phyloP scores from a whole-genome alignment of 1,140 invertebrate species.

The Anastrepha ludens region DNA sequence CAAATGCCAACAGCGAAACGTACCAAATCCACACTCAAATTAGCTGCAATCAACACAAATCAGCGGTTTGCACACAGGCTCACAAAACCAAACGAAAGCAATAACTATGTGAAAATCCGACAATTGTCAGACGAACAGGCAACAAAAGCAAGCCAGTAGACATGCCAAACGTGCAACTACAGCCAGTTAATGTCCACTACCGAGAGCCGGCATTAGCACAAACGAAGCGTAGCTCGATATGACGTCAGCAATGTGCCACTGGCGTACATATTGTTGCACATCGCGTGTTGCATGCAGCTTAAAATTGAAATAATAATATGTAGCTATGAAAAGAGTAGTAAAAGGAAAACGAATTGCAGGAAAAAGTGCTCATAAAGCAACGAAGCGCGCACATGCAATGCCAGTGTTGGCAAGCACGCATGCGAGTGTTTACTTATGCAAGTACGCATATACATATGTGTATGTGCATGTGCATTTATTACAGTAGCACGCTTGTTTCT shows the following conservation, averaged over 20 bases:
- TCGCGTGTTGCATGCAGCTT: slow-evolving; percentile 36
- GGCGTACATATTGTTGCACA: slow-evolving; percentile 11
- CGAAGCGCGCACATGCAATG: slow-evolving; percentile 12
- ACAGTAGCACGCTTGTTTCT: slow-evolving; percentile 37
- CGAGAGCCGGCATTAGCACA: neutral
- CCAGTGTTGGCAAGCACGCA: neutral
- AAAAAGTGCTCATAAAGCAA: slow-evolving; percentile 16
- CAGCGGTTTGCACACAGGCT: neutral
- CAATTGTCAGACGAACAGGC: neutral
- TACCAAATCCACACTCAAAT: no score
- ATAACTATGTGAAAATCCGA: neutral
- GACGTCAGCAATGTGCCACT: slow-evolving; percentile 39
- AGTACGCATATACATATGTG: neutral
- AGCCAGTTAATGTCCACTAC: neutral
- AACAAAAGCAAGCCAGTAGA: neutral
- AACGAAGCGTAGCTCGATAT: neutral
- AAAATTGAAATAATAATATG: neutral
- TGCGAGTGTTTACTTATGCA: neutral
- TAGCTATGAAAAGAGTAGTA: neutral
- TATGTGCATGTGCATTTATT: neutral
- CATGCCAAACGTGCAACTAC: neutral
- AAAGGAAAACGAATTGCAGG: neutral
- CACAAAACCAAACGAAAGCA: neutral
- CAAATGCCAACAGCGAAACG: neutral
- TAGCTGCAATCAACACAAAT: no score